Conservation (phyloP, 2,888 invertebrate genomes). For the Scaptomyza tumidula region DNA sequence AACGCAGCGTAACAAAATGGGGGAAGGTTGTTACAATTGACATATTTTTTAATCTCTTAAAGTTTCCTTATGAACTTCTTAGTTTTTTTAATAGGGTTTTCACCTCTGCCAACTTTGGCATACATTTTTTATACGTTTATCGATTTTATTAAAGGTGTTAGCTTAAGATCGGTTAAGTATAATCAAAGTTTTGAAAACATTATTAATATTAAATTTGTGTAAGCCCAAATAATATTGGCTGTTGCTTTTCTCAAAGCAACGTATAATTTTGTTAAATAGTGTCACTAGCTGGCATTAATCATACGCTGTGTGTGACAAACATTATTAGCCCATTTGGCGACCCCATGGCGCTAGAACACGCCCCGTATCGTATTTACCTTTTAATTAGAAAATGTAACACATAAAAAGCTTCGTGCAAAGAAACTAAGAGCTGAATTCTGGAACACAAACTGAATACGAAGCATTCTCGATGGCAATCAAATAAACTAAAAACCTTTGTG, state of each 20-base stretch:
- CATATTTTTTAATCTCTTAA: no score
- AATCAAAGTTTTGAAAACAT: no score
- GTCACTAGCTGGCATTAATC: conserved; percentile 21
- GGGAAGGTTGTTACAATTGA: no score
- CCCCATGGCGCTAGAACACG: conserved; percentile 42
- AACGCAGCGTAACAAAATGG: not conserved
- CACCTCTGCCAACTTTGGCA: no score
- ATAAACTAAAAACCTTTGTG: conserved; percentile 15
- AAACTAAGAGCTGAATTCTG: not conserved
- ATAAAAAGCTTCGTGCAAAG: conserved; percentile 23
- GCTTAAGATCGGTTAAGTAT: no score
- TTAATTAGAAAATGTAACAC: conserved; percentile 66
- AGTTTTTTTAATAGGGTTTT: no score
- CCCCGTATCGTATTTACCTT: conserved; percentile 52
- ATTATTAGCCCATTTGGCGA: not conserved
- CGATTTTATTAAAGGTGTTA: no score
- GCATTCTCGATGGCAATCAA: conserved; percentile 29
- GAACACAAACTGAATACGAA: conserved; percentile 2
- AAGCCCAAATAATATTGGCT: no score
- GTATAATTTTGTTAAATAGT: not conserved
- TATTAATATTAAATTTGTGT: no score
- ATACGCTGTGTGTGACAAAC: conserved; percentile 39
- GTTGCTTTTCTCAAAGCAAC: not conserved
- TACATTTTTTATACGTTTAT: no score
- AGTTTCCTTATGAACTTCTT: no score